phyloP scores from a whole-genome alignment of 2,797 vertebrate genomes.

The Steatocranus sp. region DNA sequence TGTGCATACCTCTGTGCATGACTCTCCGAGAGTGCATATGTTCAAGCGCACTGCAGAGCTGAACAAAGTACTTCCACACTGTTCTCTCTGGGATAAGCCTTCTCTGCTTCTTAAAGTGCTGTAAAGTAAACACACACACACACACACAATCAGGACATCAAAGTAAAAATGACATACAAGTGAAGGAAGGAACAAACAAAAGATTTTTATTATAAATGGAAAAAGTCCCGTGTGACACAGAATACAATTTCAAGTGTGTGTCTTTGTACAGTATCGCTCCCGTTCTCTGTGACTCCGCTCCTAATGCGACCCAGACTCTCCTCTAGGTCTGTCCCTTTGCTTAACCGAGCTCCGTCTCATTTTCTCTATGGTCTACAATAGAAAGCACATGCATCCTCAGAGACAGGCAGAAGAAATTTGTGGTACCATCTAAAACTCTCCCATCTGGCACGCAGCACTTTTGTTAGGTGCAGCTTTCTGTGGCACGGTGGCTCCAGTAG shows the following conservation, averaged over 20 bases:
- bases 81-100: conserved; percentile 96
- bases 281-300: conserved; percentile 38
- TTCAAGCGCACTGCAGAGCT: conserved; percentile 96
- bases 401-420: conserved; percentile 51
- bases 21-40: conserved; percentile 98
- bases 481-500: conserved; percentile 28
- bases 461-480: conserved; percentile 38
- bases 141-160: background rate
- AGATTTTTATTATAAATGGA: conserved; percentile 16
- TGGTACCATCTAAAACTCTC: conserved; percentile 55
- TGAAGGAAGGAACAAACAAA: conserved; percentile 8
- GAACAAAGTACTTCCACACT: conserved; percentile 98
- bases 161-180: conserved; percentile 6
- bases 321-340: conserved; percentile 32
- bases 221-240: background rate
- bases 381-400: conserved; percentile 69
- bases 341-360: conserved; percentile 51
- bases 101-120: conserved; percentile 99
- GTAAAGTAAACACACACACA: conserved; percentile 23
- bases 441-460: conserved; percentile 65
- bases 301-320: conserved; percentile 70
- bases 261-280: conserved; percentile 33
- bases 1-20: conserved; percentile 91
- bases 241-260: conserved; percentile 18
- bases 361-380: conserved; percentile 62